Evolutionary conservation across 2,797 vertebrate species (phyloP), one percentile per base, ranked within the genome.

Genomic region (Octomys mimax): DNA sequence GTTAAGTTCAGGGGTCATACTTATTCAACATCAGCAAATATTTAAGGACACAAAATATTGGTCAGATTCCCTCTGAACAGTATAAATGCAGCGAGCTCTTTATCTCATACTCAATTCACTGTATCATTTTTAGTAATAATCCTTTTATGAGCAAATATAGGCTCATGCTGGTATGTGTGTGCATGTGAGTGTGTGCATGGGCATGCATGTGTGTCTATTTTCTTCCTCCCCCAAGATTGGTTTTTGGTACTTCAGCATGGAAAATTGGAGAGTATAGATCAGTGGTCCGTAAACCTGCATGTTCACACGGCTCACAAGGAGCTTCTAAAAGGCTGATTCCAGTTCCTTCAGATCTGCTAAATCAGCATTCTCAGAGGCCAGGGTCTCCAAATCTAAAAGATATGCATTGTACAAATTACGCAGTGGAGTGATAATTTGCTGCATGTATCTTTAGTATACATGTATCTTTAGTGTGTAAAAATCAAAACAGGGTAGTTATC

Each of bases 21-120:
- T 70, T 86, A 64, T 33, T 73, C 86, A 92, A 87, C 73, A 46
- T 26, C 64, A 87, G n/a, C 42, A 93, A 77, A 75, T 91, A 73
- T 64, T 16, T 70, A 64, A 62, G 64, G n/a, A 71, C 3, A 68
- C 33, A 68, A 75, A 91, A 89, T 68, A 4, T 42, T 18, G 57
- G 82, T 87, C 68, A 79, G 11, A 73, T 87, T 92, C 21, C 39
- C 64, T 82, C 91, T 46, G 66, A 68, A 28, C 70, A 36, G 46
- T 19, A 61, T 28, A 7, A 78, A 54, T 54, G 9, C 49, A 79
- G 28, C 31, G 16, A 46, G 6, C 18, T 77, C 42, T 49, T 88
- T 73, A 91, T 54, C 57, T 39, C 46, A 59, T 42, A 42, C 5
- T 42, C 39, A 18, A 4, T 49, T 66, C 61, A 31, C 5, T 61